A percentile compares a stretch with the other conserved stretches of the same genome.
These are phyloP conservation scores for Leucophora obtusa DNA, from an alignment of 2,888 invertebrate genomes.

Conservation along the genomic window DNA sequence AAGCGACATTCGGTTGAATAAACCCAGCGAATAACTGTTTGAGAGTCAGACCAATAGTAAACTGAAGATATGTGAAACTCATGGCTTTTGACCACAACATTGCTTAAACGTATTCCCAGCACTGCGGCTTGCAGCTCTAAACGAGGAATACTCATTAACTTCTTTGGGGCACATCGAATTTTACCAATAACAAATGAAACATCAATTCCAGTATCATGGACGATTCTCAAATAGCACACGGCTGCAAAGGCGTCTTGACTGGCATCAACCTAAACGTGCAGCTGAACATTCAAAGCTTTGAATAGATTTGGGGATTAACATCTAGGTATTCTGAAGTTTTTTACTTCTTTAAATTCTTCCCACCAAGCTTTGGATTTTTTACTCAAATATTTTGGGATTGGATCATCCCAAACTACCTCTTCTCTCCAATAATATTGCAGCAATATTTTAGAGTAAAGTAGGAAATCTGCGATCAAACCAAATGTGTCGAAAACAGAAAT, in stretches of 20 bases:
- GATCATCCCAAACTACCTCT: conserved; percentile 51
- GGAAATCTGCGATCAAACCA: conserved; percentile 66
- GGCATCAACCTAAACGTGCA: conserved; percentile 28
- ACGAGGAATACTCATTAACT: conserved; percentile 13
- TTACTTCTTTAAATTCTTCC: conserved; percentile 18
- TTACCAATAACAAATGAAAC: conserved; percentile 18
- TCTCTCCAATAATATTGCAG: conserved; percentile 45
- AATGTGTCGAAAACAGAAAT: conserved; percentile 28
- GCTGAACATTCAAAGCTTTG: conserved; percentile 3
- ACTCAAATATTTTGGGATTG: conserved; percentile 28
- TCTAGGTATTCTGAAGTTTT: background rate
- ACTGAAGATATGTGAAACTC: conserved; percentile 21
- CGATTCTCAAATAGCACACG: background rate
- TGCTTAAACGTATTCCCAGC: background rate
- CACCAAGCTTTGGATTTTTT: conserved; percentile 28
- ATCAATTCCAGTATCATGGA: background rate
- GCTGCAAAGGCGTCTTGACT: conserved; percentile 23
- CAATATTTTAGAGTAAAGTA: conserved; percentile 48
- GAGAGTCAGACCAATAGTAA: conserved; percentile 43
- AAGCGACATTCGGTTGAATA: conserved; percentile 62
- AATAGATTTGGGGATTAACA: conserved; percentile 1
- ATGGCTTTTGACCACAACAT: background rate
- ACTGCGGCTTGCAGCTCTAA: conserved; percentile 31
- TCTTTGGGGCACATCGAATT: conserved; percentile 15
- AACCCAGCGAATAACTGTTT: conserved; percentile 62